Base-by-base conservation (phyloP, 1,140 invertebrate species). In the Macrobrachium rosenbergii region DNA sequence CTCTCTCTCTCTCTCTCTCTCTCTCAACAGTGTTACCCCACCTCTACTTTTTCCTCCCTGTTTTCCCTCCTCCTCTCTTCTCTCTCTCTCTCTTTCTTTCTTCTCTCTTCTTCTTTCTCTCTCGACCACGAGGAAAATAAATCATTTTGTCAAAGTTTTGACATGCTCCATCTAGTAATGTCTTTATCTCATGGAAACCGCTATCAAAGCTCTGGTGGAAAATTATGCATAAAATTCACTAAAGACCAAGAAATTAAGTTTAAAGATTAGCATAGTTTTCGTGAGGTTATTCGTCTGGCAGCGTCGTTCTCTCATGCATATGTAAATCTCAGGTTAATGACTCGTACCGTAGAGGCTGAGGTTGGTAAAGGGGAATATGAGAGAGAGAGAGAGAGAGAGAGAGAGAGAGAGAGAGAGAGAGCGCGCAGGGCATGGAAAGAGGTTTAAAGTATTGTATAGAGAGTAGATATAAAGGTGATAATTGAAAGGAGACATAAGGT, bases 221-320 rank as follows among this genome's bases (percentile, higher is more conserved):
- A 77, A 77, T 58, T 77, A 77, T 77, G 75, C 75, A 77, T 77
- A 77, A 77, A 77, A 77, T 77, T 77, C 75, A 77, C 75, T 77
- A 77, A 77, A 77, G 75, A 77, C 45, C 75, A 58, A 77, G 75
- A 77, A 77, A 77, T 58, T 77, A 77, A 77, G 75, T 77, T 77
- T 77, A 77, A 52, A 58, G 52, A 77, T 77, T 77, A 77, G 45
- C 75, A 77, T 77, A 77, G 59, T 45, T 77, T 77, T 77, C 14
- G 75, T 52, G 75, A 58, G 75, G 75, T 58, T 77, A 58, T 77
- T 45, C 75, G 75, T 77, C 75, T 77, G 75, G 75, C 75, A 77
- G 19, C 75, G 75, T 43, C 45, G 75, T 11, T 59, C 75, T 58
- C 59, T 77, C 75, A 77, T 77, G 75, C 75, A 77, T 77, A 77